A percentile compares a stretch with the other conserved stretches of the same genome.
These are phyloP conservation scores for Malurus cyaneus DNA, from an alignment of 2,113 vertebrate genomes.

Conservation along the genomic window DNA sequence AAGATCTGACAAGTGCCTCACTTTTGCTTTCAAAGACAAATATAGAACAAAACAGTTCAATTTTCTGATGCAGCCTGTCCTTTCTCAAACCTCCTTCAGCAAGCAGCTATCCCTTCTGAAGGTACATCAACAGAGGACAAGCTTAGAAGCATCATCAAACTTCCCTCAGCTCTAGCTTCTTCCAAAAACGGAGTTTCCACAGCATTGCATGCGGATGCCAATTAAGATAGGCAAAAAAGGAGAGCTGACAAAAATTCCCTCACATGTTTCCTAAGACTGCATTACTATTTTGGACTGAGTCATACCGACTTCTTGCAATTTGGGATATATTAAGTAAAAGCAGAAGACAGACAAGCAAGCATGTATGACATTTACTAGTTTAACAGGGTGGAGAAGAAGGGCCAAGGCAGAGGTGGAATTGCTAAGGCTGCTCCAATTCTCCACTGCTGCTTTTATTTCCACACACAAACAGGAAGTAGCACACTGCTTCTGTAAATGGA, in stretches of 20 bases:
- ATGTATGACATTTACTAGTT: not conserved
- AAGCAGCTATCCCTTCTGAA: not conserved
- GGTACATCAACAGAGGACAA: not conserved
- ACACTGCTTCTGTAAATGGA: slow-evolving; percentile 6
- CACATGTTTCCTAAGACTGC: not conserved
- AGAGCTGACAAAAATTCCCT: not conserved
- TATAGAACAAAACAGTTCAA: not conserved
- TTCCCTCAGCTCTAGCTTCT: not conserved
- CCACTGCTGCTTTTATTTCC: not conserved
- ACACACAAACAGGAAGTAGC: slow-evolving; percentile 9
- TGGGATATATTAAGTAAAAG: slow-evolving; percentile 13
- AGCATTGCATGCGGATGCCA: not conserved
- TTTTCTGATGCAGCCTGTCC: not conserved
- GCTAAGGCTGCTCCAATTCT: not conserved
- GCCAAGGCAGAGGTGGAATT: not conserved
- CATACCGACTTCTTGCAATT: not conserved
- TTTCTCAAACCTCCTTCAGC: not conserved
- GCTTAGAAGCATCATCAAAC: not conserved
- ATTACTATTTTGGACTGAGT: not conserved
- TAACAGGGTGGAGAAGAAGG: not conserved
- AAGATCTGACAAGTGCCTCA: not conserved
- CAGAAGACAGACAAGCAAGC: not conserved
- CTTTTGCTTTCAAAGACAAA: not conserved
- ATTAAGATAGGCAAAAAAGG: not conserved
- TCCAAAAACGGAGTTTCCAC: not conserved